phyloP scores from a whole-genome alignment of 1,140 invertebrate genomes.

The Chironomus striatipennis region DNA sequence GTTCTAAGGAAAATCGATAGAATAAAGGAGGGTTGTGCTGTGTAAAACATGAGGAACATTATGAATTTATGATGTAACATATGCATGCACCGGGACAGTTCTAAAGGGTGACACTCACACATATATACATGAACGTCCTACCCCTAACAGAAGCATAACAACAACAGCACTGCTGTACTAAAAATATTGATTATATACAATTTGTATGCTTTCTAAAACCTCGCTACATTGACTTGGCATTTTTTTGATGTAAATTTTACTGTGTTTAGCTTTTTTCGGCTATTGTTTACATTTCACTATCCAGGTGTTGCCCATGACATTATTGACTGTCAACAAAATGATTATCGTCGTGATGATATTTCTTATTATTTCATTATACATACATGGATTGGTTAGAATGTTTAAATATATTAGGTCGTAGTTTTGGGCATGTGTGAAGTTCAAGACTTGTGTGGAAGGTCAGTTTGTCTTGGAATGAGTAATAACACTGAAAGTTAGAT shows the following conservation, averaged over 20 bases:
- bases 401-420: too few relatives aligned
- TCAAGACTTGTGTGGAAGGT: too few relatives aligned
- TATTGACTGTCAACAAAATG: neutral
- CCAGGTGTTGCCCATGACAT: slow-evolving; percentile 2
- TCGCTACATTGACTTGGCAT: neutral
- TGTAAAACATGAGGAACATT: too few relatives aligned
- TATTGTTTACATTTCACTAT: slow-evolving; percentile 7
- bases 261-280: neutral
- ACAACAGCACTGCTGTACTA: neutral
- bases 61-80: slow-evolving; percentile 13
- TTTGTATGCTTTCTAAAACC: neutral
- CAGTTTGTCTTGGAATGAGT: too few relatives aligned
- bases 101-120: neutral
- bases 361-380: too few relatives aligned
- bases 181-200: neutral
- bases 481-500: too few relatives aligned
- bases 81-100: neutral
- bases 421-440: too few relatives aligned
- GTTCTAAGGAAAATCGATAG: too few relatives aligned
- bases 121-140: neutral
- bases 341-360: too few relatives aligned
- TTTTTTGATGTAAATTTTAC: neutral
- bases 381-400: too few relatives aligned
- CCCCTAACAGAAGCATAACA: neutral
- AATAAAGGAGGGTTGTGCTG: too few relatives aligned